A percentile compares a stretch with the other conserved stretches of the same genome.
Evolutionary conservation across 64 coral and sea anemone genomes (phyloP).

Genomic region (Stichodactyla mertensii): DNA sequence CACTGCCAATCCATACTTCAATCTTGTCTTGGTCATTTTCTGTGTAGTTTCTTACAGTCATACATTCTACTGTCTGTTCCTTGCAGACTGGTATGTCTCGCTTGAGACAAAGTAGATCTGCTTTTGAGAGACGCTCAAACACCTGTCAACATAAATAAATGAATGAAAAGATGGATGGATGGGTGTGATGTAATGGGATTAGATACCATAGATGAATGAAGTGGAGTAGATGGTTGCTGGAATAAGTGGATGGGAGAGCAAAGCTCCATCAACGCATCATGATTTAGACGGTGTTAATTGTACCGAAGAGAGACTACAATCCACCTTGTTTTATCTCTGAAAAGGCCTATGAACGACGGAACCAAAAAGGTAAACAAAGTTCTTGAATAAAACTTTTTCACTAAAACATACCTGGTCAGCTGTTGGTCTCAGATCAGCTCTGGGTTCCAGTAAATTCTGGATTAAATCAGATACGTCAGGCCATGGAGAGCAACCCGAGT

Average conservation of each 20-base stretch:
- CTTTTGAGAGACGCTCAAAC: slow-evolving; percentile 64
- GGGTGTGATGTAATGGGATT: background rate
- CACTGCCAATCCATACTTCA: slow-evolving; percentile 96
- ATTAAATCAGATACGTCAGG: slow-evolving; percentile 86
- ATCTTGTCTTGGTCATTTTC: slow-evolving; percentile 41
- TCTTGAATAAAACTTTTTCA: background rate
- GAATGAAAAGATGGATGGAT: background rate
- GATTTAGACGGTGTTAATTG: too few relatives aligned
- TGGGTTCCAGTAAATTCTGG: slow-evolving; percentile 65
- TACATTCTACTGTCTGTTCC: slow-evolving; percentile 87
- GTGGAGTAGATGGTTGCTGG: background rate
- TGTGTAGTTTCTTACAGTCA: slow-evolving; percentile 70
- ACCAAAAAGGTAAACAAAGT: background rate
- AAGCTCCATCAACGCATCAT: too few relatives aligned
- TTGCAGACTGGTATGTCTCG: slow-evolving; percentile 83
- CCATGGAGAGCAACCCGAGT: slow-evolving; percentile 70
- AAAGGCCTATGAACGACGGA: background rate
- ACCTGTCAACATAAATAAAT: slow-evolving; percentile 39
- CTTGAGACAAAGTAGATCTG: slow-evolving; percentile 88
- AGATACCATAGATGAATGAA: background rate
- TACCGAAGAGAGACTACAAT: too few relatives aligned
- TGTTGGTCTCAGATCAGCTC: slow-evolving; percentile 62
- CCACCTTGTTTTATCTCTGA: too few relatives aligned
- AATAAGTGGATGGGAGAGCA: too few relatives aligned
- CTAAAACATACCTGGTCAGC: slow-evolving; percentile 69